Evolutionary conservation across 2,113 vertebrate genomes (phyloP).

Genomic region (Microcebus murinus): DNA sequence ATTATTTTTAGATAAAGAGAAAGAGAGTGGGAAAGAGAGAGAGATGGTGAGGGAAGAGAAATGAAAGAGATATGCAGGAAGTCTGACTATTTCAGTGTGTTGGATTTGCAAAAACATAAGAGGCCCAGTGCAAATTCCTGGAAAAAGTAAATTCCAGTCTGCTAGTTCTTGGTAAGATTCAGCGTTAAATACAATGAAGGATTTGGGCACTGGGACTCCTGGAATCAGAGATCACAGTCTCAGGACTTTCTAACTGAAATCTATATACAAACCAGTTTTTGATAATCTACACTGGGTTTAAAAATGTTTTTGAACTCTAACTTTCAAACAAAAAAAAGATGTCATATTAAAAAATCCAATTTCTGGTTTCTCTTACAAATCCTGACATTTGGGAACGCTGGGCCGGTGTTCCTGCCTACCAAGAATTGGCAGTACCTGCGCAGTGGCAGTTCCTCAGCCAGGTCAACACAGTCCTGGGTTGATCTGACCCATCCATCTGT

Average conservation of each 20-base stretch:
- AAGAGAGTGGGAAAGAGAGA: not conserved
- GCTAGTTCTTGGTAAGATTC: not conserved
- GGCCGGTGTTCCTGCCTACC: not conserved
- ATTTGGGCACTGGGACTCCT: not conserved
- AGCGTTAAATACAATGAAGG: not conserved
- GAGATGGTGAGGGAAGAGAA: not conserved
- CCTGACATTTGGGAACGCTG: not conserved
- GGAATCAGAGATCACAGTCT: not conserved
- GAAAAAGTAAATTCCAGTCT: not conserved
- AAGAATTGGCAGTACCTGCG: not conserved
- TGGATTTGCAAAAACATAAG: conserved; percentile 38
- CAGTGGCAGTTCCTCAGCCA: fast-evolving
- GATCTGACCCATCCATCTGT: not conserved
- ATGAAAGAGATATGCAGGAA: not conserved
- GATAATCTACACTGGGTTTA: not conserved
- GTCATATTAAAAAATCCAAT: not conserved
- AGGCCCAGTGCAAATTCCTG: not conserved
- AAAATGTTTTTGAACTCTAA: conserved; percentile 36
- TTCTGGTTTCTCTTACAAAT: not conserved
- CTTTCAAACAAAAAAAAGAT: not conserved
- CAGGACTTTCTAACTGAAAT: not conserved
- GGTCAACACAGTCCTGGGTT: not conserved
- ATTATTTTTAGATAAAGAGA: not conserved
- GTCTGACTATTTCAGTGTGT: not conserved
- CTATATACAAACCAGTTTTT: not conserved